Evolutionary conservation across 1,140 invertebrate genomes (phyloP), one percentile per base, ranked within the genome.

Genomic region (Nephila pilipes): DNA sequence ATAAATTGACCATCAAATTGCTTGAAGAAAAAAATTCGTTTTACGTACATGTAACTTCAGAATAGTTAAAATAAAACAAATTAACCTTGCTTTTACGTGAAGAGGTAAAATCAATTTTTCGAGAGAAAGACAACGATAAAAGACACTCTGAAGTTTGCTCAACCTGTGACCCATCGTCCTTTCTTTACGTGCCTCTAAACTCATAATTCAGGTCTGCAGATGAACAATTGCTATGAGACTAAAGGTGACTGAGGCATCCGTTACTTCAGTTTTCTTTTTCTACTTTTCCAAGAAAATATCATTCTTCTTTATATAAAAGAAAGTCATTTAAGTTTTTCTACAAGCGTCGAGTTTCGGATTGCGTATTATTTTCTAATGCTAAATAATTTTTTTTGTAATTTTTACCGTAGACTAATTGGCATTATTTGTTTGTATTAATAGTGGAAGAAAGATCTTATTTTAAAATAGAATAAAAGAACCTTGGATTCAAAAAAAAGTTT

Each of bases 221-320:
- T 81, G 80, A 81, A 38, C 79, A 46, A 81, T 46, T n/a, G 80
- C 46, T 25, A 22, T 55, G 38, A 54, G 80, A 81, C 80, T 18
- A 81, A 81, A 81, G 80, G 46, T 81, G 80, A 81, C 80, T 81
- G 38, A 54, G 38, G 25, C 80, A 81, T 81, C 80, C 46, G 38
- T 54, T 81, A 81, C 46, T 5, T 8, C 79, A 81, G 79, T n/a
- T 81, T 81, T 81, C 80, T 55, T 54, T 81, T n/a, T 25, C 22
- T n/a, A n/a, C n/a, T 75, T 25, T 18, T 29, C 29, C 22, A 81
- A 29, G 46, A n/a, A 55, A 81, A 22, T n/a, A 8, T 25, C 46
- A n/a, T 81, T 81, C n/a, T 55, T 81, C 22, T 80, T 8, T 10
- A 10, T n/a, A n/a, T n/a, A 46, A 10, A 46, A 46, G 46, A 46